These are phyloP conservation scores for Adoxophyes honmai DNA, from an alignment of 1,140 invertebrate genomes.

Conservation along the genomic window DNA sequence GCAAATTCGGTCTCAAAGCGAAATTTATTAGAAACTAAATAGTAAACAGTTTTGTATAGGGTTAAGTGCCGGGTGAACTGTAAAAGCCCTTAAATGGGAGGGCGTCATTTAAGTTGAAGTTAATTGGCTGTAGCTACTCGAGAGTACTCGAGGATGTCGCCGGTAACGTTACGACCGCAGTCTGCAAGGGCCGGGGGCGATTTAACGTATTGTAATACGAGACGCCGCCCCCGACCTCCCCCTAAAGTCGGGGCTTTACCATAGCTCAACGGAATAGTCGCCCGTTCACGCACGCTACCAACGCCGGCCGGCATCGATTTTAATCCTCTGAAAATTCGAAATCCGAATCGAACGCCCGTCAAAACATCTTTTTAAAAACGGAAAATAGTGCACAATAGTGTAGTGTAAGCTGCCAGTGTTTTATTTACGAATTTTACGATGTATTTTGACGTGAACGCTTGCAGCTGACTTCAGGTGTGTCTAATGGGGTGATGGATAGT, in stretches of 20 bases:
- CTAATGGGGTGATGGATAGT: constrained; percentile 74
- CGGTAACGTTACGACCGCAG: constrained; percentile 44
- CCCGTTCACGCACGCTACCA: constrained; percentile 44
- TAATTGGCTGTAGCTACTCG: constrained; percentile 44
- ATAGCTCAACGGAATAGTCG: constrained; percentile 52
- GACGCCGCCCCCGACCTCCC: constrained; percentile 40
- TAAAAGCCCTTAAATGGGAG: constrained; percentile 38
- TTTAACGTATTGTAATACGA: constrained; percentile 64
- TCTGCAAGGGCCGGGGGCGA: constrained; percentile 48
- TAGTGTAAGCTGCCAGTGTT: constrained; percentile 23
- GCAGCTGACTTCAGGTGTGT: constrained; percentile 68
- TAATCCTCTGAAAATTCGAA: constrained; percentile 38
- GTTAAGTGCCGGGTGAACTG: constrained; percentile 14
- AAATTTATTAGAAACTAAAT: background rate
- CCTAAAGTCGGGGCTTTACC: constrained; percentile 34
- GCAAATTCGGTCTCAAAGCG: constrained; percentile 13
- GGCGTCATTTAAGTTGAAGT: constrained; percentile 51
- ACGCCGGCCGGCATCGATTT: constrained; percentile 52
- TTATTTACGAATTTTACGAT: constrained; percentile 75
- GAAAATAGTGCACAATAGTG: too few relatives aligned
- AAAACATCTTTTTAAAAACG: too few relatives aligned
- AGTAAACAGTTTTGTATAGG: constrained; percentile 8
- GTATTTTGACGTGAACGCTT: constrained; percentile 70
- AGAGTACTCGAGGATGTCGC: constrained; percentile 38
- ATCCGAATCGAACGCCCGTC: constrained; percentile 33